Conservation (phyloP, 2,113 vertebrate species). For the Cynoglossus semilaevis region DNA sequence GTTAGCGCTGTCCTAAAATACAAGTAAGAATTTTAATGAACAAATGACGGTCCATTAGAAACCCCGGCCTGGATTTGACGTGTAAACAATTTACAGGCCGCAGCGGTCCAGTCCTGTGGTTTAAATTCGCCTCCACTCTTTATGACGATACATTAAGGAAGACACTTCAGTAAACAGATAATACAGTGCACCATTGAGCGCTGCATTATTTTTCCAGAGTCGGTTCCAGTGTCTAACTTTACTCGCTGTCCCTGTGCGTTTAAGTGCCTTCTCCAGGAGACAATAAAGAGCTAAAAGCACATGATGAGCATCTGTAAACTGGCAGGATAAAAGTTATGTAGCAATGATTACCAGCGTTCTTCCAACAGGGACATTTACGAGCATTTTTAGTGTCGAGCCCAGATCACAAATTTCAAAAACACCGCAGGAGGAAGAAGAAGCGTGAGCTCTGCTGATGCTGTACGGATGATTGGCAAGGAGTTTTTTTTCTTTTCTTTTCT, state of each 20-base stretch:
- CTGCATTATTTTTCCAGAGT: conserved; percentile 5
- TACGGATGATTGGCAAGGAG: conserved; percentile 18
- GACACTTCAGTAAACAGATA: conserved; percentile 12
- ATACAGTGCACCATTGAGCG: conserved; percentile 28
- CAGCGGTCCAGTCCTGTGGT: not conserved
- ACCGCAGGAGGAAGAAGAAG: conserved; percentile 14
- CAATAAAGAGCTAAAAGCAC: conserved; percentile 25
- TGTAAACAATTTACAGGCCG: too few species aligned
- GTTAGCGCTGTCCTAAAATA: too few species aligned
- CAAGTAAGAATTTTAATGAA: too few species aligned
- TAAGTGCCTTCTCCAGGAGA: conserved; percentile 9
- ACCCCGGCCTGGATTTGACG: too few species aligned
- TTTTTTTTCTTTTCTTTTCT: conserved; percentile 21
- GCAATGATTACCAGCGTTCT: conserved; percentile 34
- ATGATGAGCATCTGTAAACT: conserved; percentile 13
- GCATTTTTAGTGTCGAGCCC: conserved; percentile 28
- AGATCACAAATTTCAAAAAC: conserved; percentile 38
- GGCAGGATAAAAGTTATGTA: conserved; percentile 25
- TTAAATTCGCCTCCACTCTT: conserved; percentile 1
- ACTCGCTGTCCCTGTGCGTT: conserved; percentile 13
- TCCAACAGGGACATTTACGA: conserved; percentile 48
- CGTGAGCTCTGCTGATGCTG: conserved; percentile 7
- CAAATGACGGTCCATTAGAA: too few species aligned
- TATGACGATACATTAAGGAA: conserved; percentile 11
- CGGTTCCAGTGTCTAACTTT: conserved; percentile 12